These are phyloP conservation scores for Argyrosomus regius DNA, from an alignment of 2,797 vertebrate genomes.

Conservation along the genomic window DNA sequence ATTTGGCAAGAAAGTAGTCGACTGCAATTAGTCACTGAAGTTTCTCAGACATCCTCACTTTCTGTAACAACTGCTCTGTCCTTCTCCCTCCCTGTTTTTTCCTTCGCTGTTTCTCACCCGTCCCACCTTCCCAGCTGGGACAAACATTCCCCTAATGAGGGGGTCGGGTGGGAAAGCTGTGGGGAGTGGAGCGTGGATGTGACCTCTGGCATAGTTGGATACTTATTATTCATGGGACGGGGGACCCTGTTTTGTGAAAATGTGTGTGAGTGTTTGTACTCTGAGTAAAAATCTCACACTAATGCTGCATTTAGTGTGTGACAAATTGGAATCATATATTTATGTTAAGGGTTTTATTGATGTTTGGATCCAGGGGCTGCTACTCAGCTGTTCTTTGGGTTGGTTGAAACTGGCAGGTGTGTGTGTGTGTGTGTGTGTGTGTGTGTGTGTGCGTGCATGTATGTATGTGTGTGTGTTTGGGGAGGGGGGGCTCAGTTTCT, in stretches of 20 bases:
- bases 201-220: conserved; percentile 92
- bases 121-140: conserved; percentile 83
- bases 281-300: background rate
- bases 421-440: conserved; percentile 27
- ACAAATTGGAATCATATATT: conserved; percentile 21
- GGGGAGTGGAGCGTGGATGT: conserved; percentile 91
- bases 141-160: conserved; percentile 96
- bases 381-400: conserved; percentile 39
- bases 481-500: conserved; percentile 84
- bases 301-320: conserved; percentile 1
- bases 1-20: conserved; percentile 51
- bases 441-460: conserved; percentile 7
- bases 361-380: conserved; percentile 34
- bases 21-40: conserved; percentile 63
- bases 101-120: conserved; percentile 63
- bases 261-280: conserved; percentile 14
- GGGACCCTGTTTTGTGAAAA: conserved; percentile 44
- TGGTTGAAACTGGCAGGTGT: conserved; percentile 20
- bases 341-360: conserved; percentile 24
- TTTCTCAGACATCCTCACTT: conserved; percentile 51
- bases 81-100: conserved; percentile 44
- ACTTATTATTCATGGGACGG: conserved; percentile 91
- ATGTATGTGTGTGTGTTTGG: conserved; percentile 26
- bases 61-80: conserved; percentile 23
- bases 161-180: conserved; percentile 89